Evolutionary conservation across 2,113 vertebrate genomes (phyloP), one percentile per base, ranked within the genome.

Genomic region (Tyrannus savana): DNA sequence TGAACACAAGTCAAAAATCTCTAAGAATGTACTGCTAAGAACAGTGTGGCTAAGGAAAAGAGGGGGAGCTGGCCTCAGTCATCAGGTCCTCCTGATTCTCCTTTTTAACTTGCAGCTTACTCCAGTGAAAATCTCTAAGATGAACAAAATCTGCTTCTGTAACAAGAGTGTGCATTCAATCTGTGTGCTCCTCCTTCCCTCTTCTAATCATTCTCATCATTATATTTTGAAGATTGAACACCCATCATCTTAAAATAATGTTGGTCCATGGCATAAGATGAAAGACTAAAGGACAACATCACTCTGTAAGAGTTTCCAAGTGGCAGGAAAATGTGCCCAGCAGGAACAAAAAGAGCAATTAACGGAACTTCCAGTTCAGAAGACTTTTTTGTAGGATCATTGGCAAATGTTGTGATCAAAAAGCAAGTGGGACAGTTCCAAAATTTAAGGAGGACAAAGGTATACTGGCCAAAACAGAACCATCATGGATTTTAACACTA

Each of bases 1-100:
- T 59, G 92, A 89, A 46, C 89, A 84, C 82, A 67, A 91, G 87
- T 72, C 74, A 84, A 80, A 53, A 91, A 73, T 78, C 75, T 46
- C 53, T 50, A 47, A 44, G 69, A 84, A 82, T 19, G 28, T 79
- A 75, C 55, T 71, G 64, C 81, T 90, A 64, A 66, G 67, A 96
- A 55, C 60, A 42, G 39, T 15, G 15, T 23, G 58, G 44, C 62
- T 66, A 76, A 85, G 52, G 59, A 71, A 93, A 60, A 82, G 58
- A 81, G 46, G 49, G 84, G 55, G 42, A 84, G 56, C 63, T 93
- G 85, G 46, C n/a, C 46, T 92, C 82, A 73, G 46, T 60, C 80
- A 80, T 56, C 55, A 60, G 7, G 14, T 87, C 86, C 41, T 76
- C 67, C 81, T 52, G 50, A 49, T 76, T 67, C 23, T 62, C 18